These are phyloP conservation scores for Hecatera dysodea DNA, from an alignment of 2,888 invertebrate genomes.

Conservation along the genomic window DNA sequence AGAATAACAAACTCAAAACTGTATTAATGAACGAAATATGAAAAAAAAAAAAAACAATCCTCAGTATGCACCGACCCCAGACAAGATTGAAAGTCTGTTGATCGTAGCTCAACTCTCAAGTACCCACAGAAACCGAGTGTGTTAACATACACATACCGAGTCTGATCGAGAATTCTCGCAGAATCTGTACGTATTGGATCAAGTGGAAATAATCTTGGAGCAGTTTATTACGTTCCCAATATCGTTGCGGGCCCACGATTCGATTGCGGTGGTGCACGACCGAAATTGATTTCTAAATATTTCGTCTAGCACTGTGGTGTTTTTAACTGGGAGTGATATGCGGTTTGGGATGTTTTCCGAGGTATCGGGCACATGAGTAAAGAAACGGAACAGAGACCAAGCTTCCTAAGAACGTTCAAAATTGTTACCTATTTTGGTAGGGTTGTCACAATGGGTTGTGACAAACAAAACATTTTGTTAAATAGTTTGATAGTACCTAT, in stretches of 20 bases:
- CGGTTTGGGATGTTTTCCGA: slow-evolving; percentile 5
- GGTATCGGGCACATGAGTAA: no score
- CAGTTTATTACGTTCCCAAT: slow-evolving; percentile 85
- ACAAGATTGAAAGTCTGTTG: slow-evolving; percentile 36
- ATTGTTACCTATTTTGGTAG: no score
- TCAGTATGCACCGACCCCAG: slow-evolving; percentile 24
- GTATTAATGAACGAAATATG: no score
- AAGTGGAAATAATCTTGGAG: slow-evolving; percentile 81
- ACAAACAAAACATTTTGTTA: no score
- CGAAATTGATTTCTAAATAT: slow-evolving; percentile 80
- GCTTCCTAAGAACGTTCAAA: no score
- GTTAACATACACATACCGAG: slow-evolving; percentile 58
- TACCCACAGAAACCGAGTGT: slow-evolving; percentile 41
- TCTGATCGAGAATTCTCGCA: slow-evolving; percentile 54
- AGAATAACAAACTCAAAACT: no score
- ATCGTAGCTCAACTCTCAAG: slow-evolving; percentile 22
- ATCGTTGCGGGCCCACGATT: slow-evolving; percentile 72
- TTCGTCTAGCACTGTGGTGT: slow-evolving; percentile 64
- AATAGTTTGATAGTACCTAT: no score
- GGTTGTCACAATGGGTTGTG: no score
- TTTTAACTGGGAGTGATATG: slow-evolving; percentile 24
- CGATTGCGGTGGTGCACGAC: slow-evolving; percentile 70
- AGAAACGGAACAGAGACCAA: no score
- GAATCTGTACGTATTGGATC: slow-evolving; percentile 73
- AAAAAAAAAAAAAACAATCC: no score